Percentiles rank a stretch among this genome's conserved stretches.
Evolutionary conservation across 2,113 vertebrate genomes (phyloP).

Genomic region (Dendropsophus ebraccatus): DNA sequence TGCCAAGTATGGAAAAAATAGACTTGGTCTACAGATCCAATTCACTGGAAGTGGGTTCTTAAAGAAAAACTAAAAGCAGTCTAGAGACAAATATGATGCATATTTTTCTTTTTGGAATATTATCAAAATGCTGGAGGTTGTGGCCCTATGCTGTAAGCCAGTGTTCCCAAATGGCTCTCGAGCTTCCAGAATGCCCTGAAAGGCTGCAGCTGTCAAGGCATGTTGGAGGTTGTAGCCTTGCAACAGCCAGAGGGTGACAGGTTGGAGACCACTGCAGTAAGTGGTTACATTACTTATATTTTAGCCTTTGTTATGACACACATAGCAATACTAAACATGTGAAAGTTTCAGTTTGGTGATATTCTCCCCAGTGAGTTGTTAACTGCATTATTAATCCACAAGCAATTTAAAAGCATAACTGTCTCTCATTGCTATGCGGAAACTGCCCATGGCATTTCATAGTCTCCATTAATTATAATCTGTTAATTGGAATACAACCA

Average conservation of each 20-base stretch:
- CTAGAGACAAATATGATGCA: too few relatives aligned
- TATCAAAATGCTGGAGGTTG: neutral
- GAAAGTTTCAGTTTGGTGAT: neutral
- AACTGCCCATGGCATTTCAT: constrained; percentile 12
- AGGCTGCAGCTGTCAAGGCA: too few relatives aligned
- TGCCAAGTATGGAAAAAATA: too few relatives aligned
- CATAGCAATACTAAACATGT: neutral
- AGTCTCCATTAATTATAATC: constrained; percentile 5
- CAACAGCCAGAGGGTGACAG: too few relatives aligned
- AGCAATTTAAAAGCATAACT: neutral
- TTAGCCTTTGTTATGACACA: neutral
- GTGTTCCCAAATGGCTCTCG: too few relatives aligned
- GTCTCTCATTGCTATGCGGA: neutral
- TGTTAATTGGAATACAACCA: neutral
- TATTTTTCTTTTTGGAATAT: too few relatives aligned
- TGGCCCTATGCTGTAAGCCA: neutral
- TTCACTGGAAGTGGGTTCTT: too few relatives aligned
- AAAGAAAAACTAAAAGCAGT: too few relatives aligned
- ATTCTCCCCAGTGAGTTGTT: neutral
- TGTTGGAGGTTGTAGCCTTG: neutral
- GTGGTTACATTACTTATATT: neutral
- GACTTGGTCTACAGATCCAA: too few relatives aligned
- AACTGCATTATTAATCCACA: constrained; percentile 6
- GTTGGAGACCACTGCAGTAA: neutral
- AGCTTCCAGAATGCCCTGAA: too few relatives aligned